These are phyloP conservation scores for Catostylus mosaicus DNA, from an alignment of 30 jellyfish, hydroid and myxozoan species.

Conservation along the genomic window DNA sequence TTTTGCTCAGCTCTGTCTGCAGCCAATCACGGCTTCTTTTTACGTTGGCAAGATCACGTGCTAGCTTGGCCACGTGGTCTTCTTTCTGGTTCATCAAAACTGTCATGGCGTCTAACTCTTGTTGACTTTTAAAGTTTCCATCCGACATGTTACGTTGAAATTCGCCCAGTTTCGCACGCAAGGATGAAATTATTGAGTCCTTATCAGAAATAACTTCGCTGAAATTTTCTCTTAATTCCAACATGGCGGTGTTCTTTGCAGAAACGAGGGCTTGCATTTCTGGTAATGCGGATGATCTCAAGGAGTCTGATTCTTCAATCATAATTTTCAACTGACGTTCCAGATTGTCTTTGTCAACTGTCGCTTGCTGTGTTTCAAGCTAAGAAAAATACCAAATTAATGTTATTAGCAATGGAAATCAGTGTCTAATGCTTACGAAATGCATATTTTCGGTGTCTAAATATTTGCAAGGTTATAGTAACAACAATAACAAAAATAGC, in stretches of 20 bases:
- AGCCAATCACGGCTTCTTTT: constrained; percentile 69
- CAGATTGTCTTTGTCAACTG: constrained; percentile 42
- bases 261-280: constrained; percentile 62
- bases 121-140: constrained; percentile 19
- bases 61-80: constrained; percentile 13
- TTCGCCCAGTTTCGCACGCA: constrained; percentile 46
- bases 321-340: constrained; percentile 39
- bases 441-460: too few relatives aligned
- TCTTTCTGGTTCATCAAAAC: constrained; percentile 35
- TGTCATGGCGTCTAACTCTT: constrained; percentile 11
- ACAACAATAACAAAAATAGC: too few relatives aligned
- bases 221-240: constrained; percentile 80
- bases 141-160: constrained; percentile 22
- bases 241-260: constrained; percentile 73
- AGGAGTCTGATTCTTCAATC: constrained; percentile 36
- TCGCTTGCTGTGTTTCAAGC: constrained; percentile 60
- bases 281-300: constrained; percentile 37
- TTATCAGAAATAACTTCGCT: constrained; percentile 83
- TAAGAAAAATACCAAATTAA: constrained; percentile 15
- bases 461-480: too few relatives aligned
- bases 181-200: constrained; percentile 55
- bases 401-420: background rate
- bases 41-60: constrained; percentile 28
- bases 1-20: constrained; percentile 72
- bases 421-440: too few relatives aligned